Percentiles rank a stretch among this genome's conserved stretches.
Evolutionary conservation across 2,113 vertebrate genomes (phyloP).

Genomic region (Ciconia maguari): DNA sequence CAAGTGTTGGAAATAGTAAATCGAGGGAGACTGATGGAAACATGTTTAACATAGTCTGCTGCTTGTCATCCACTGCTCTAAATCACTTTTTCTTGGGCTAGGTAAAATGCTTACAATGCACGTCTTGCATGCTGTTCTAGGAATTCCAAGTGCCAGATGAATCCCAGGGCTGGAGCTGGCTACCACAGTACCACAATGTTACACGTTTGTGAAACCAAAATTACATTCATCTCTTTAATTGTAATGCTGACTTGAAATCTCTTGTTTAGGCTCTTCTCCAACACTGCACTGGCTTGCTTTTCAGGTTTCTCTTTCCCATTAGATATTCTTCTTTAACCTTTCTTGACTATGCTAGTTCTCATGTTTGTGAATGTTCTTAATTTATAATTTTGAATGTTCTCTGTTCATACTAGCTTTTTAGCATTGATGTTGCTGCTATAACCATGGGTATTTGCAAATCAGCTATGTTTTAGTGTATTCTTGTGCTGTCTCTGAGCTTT

Average conservation of each 20-base stretch:
- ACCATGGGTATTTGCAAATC: neutral
- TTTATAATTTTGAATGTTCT: neutral
- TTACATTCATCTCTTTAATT: neutral
- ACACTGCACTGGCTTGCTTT: neutral
- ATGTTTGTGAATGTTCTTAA: neutral
- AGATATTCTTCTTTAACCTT: neutral
- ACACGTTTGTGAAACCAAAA: constrained; percentile 11
- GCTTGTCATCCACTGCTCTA: neutral
- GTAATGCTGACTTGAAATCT: neutral
- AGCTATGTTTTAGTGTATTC: neutral
- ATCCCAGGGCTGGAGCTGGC: neutral
- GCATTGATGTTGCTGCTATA: neutral
- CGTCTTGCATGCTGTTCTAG: neutral
- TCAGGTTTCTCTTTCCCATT: constrained; percentile 12
- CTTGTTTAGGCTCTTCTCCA: neutral
- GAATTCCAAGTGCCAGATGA: neutral
- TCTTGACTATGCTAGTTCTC: neutral
- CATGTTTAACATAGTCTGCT: neutral
- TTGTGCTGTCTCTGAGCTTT: neutral
- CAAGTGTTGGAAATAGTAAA: neutral
- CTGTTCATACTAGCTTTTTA: neutral
- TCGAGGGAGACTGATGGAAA: neutral
- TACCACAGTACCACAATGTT: neutral
- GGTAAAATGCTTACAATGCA: neutral
- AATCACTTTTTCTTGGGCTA: neutral